Conservation (phyloP, 2,113 vertebrate genomes). For the Chloropsis hardwickii region DNA sequence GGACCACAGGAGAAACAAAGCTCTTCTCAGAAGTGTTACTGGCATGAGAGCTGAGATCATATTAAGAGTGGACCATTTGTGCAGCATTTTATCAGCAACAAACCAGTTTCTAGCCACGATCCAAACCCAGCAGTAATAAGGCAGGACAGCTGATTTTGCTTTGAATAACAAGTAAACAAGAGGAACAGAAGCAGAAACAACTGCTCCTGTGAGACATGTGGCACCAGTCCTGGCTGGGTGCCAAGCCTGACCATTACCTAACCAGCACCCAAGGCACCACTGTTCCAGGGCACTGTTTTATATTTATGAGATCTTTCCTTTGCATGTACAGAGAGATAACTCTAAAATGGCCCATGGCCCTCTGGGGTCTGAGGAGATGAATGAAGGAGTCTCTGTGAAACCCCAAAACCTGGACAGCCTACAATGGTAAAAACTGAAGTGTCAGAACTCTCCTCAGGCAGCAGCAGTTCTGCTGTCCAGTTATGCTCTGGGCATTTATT, state of each 20-base stretch:
- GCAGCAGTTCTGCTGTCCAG: neutral
- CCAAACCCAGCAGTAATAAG: neutral
- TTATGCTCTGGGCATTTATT: neutral
- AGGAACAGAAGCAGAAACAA: neutral
- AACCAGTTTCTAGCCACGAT: neutral
- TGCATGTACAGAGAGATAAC: neutral
- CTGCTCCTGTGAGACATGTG: neutral
- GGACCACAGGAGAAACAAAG: neutral
- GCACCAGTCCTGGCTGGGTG: neutral
- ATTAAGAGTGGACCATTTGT: neutral
- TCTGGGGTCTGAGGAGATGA: neutral
- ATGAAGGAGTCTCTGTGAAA: neutral
- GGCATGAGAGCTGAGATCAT: neutral
- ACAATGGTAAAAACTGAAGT: neutral
- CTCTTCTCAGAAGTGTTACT: neutral
- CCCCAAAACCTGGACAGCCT: neutral
- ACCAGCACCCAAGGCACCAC: accelerated
- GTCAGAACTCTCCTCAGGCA: neutral
- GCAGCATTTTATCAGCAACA: neutral
- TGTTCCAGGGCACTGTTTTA: neutral
- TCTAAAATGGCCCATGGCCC: neutral
- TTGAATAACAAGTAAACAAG: neutral
- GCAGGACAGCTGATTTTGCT: neutral
- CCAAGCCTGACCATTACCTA: neutral
- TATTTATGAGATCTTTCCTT: neutral